Evolutionary conservation across 1,140 invertebrate species (phyloP), one percentile per base, ranked within the genome.

Genomic region (Lepidotrigona ventralis): DNA sequence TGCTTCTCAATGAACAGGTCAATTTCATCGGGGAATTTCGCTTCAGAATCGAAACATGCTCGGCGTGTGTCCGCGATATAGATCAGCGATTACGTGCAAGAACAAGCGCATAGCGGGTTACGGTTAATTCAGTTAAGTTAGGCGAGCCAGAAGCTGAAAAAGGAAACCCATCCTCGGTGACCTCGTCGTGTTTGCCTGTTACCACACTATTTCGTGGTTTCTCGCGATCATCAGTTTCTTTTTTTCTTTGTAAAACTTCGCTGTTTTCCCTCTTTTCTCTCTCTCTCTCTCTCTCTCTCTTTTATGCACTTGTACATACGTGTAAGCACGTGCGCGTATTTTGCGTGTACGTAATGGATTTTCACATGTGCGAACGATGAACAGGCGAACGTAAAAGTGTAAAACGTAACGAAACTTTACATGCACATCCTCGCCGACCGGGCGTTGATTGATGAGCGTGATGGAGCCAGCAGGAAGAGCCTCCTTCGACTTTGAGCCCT

Each of bases 361-460:
- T 58, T 29, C n/a, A 1, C 56, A n/a, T 23, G n/a, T 21, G n/a
- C 39, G 39, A 46, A 39, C 54, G 21, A 76, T 6, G 11, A 9
- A 29, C 39, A 15, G 63, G 63, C 63, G 26, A 84, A 84, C 66
- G 46, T 33, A 15, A 46, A 26, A 73, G 29, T 88, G 81, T 88
- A 89, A 94, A 93, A 92, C 91, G 88, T 92, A 92, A 91, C 91
- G 93, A 93, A 92, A 94, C 92, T 95, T 96, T 97, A 98, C 97
- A 97, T 98, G 98, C 96, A 98, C 95, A 95, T 99, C 98, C 95
- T 99, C 98, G 94, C 97, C 97, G 91, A 99, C 98, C 83, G 97
- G 97, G 90, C 98, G 97, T 94, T 99, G 98, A 96, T 99, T 98
- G 94, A 99, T 98, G 89, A 99, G 96, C 79, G 98, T 99, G 94